phyloP scores from a whole-genome alignment of 2,888 invertebrate species.

The Cantharis flavilabris region DNA sequence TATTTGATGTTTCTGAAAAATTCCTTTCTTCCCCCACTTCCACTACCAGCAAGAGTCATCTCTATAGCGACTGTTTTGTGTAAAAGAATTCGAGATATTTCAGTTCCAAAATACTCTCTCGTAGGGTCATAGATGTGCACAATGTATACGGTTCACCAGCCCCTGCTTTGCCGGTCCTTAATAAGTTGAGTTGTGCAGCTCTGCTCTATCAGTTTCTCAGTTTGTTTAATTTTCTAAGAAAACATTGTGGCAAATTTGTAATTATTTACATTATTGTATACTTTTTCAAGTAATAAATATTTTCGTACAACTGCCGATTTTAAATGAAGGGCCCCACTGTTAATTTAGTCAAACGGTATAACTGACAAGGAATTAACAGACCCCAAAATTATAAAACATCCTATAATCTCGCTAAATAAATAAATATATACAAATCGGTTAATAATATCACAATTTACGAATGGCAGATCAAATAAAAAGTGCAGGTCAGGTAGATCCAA shows the following conservation, averaged over 20 bases:
- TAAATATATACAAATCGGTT: neutral
- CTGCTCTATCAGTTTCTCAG: neutral
- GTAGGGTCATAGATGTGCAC: neutral
- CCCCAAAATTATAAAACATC: neutral
- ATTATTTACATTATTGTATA: neutral
- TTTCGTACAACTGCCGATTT: neutral
- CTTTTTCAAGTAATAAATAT: neutral
- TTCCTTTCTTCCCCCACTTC: constrained; percentile 18
- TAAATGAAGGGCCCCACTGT: neutral
- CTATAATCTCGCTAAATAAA: neutral
- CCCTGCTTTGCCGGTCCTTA: neutral
- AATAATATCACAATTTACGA: neutral
- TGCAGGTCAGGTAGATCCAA: neutral
- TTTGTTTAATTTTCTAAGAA: neutral
- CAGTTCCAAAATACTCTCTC: neutral
- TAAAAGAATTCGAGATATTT: neutral
- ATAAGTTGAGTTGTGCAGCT: neutral
- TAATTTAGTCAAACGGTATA: too few relatives aligned
- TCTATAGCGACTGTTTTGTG: constrained; percentile 16
- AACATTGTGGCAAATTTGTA: neutral
- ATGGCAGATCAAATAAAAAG: neutral
- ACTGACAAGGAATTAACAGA: too few relatives aligned
- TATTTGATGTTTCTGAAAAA: constrained; percentile 32
- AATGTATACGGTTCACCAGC: neutral
- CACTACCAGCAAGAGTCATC: constrained; percentile 7